Base-by-base conservation (phyloP, 2,888 invertebrate genomes). In the Idaea aversata region DNA sequence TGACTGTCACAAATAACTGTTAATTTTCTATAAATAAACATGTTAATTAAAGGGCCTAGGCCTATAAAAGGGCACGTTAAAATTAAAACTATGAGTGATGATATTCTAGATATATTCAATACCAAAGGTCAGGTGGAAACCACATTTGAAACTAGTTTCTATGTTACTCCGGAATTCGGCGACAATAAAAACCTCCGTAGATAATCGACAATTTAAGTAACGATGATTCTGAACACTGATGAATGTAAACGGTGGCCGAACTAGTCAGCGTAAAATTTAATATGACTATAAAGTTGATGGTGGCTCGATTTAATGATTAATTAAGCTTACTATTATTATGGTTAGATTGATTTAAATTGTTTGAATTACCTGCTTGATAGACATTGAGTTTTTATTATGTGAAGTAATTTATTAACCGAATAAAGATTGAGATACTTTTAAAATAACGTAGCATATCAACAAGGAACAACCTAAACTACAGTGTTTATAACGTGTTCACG, bases 141-240 rank as follows among this genome's bases (percentile, higher is more conserved):
- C 38, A 61, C 67, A 63, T 63, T 66, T 62, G 58, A 13, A 63
- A 66, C 64, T 5, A 34, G 62, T 64, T 65, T 59, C 36, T 64
- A 66, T 59, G 34, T 57, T 34, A 64, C 15, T 58, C 38, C 59
- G 63, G 64, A 59, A 35, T 47, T 47, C 13, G 10, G 36, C 10
- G 36, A 36, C 10, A 10, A 36, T 36, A 47, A 47, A 13, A 7
- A 10, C 13, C 47, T 47, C 47, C 10, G 10, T 47, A 13, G 47
- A 6, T 10, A 6, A 47, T 2, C 13, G 47, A 10, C 47, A 3
- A 2, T 25, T 25, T 25, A 25, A 25, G 3, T 25, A 25, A 25
- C 25, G 25, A 25, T 25, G 25, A 25, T 25, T 25, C 25, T 25
- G 25, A 25, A 25, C 25, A 25, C 25, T 2, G 25, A 25, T 25